Conservation (phyloP, 1,140 invertebrate genomes). For the Coelopa frigida region DNA sequence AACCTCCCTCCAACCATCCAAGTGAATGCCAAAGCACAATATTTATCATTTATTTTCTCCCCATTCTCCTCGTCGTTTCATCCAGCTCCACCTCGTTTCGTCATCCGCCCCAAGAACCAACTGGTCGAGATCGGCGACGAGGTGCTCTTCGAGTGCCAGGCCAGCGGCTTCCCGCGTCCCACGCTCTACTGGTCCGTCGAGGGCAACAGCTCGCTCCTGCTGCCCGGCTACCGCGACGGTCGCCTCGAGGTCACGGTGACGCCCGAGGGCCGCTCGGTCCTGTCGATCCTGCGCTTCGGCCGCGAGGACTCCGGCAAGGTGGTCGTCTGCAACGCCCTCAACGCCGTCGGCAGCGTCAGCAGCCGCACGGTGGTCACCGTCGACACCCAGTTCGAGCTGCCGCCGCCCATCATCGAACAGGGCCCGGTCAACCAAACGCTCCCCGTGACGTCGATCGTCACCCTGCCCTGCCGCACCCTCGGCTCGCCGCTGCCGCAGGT, state of each 20-base stretch:
- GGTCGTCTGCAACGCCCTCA: slow-evolving; percentile 74
- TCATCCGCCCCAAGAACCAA: slow-evolving; percentile 55
- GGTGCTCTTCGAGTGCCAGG: slow-evolving; percentile 61
- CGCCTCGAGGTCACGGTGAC: slow-evolving; percentile 55
- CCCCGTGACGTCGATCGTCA: slow-evolving; percentile 65
- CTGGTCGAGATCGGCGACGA: slow-evolving; percentile 59
- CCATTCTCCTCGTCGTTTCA: slow-evolving; percentile 47
- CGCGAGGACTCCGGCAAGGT: slow-evolving; percentile 59
- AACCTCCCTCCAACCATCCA: no score
- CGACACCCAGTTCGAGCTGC: slow-evolving; percentile 66
- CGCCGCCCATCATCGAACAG: slow-evolving; percentile 79
- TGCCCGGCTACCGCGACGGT: slow-evolving; percentile 56
- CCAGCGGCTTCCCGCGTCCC: slow-evolving; percentile 60
- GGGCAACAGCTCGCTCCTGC: slow-evolving; percentile 62
- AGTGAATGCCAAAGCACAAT: no score
- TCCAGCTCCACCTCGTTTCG: slow-evolving; percentile 64
- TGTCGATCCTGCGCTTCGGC: slow-evolving; percentile 55
- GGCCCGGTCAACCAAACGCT: slow-evolving; percentile 88
- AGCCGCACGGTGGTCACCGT: slow-evolving; percentile 68
- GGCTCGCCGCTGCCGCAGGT: slow-evolving; percentile 70
- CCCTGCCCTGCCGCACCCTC: slow-evolving; percentile 67
- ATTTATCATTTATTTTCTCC: not conserved
- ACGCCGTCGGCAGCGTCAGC: slow-evolving; percentile 69
- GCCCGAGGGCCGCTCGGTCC: slow-evolving; percentile 53
- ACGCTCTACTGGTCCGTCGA: slow-evolving; percentile 72